Conservation (phyloP, 2,113 vertebrate species). For the Pangasianodon hypophthalmus region DNA sequence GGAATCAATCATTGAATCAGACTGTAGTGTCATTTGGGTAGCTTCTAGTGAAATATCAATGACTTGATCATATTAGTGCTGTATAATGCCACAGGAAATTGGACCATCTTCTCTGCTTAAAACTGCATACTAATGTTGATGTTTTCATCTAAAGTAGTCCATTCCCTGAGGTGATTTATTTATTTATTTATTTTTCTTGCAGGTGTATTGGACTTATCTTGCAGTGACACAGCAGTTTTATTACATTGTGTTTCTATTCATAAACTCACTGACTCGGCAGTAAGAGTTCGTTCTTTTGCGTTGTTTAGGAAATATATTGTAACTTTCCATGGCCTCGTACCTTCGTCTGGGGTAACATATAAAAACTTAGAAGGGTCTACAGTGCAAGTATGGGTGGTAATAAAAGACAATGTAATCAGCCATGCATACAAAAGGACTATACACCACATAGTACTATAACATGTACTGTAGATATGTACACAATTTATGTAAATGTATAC, state of each 20-base stretch:
- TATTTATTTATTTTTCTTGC: neutral
- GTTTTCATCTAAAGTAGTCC: neutral
- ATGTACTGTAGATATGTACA: neutral
- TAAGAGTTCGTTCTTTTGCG: neutral
- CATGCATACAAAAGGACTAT: neutral
- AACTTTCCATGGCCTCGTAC: neutral
- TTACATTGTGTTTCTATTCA: neutral
- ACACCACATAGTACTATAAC: neutral
- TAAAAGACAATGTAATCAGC: neutral
- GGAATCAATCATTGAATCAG: neutral
- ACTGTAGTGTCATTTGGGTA: neutral
- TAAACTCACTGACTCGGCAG: neutral
- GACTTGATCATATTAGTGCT: neutral
- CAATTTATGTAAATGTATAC: neutral
- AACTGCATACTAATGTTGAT: neutral
- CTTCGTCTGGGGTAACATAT: neutral
- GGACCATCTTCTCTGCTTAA: neutral
- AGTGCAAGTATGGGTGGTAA: neutral
- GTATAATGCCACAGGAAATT: neutral
- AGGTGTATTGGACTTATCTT: neutral
- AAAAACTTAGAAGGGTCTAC: neutral
- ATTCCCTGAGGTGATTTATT: neutral
- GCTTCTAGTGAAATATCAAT: neutral
- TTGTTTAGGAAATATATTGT: neutral
- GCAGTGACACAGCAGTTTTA: slow-evolving; percentile 8